These are phyloP conservation scores for Podiceps cristatus DNA, from an alignment of 2,113 vertebrate species.

Conservation along the genomic window DNA sequence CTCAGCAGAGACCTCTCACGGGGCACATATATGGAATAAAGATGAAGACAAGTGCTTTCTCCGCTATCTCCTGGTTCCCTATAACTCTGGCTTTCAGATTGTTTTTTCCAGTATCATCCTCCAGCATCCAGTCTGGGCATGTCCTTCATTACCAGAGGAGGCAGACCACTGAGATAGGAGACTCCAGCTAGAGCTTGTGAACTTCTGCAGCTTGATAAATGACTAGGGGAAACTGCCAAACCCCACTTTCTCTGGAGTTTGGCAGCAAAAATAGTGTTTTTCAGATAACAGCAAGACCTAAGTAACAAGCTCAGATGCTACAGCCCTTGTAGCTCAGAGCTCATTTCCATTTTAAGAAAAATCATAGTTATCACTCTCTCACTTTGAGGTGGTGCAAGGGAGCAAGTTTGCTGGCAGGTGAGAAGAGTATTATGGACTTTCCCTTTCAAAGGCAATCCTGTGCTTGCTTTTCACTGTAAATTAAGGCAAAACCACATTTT, in stretches of 20 bases:
- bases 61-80: neutral
- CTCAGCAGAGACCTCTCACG: neutral
- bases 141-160: neutral
- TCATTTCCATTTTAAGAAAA: neutral
- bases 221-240: neutral
- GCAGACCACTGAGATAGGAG: neutral
- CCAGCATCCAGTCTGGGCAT: neutral
- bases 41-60: neutral
- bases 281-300: neutral
- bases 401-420: neutral
- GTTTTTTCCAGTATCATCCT: neutral
- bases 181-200: neutral
- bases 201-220: neutral
- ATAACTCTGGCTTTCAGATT: neutral
- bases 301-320: neutral
- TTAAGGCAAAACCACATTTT: neutral
- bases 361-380: neutral
- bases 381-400: neutral
- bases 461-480: neutral
- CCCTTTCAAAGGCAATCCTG: neutral
- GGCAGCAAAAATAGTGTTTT: neutral
- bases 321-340: neutral
- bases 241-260: neutral
- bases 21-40: neutral
- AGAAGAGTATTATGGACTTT: neutral